Evolutionary conservation across 1,140 invertebrate species (phyloP).

Genomic region (Hypothenemus hampei): DNA sequence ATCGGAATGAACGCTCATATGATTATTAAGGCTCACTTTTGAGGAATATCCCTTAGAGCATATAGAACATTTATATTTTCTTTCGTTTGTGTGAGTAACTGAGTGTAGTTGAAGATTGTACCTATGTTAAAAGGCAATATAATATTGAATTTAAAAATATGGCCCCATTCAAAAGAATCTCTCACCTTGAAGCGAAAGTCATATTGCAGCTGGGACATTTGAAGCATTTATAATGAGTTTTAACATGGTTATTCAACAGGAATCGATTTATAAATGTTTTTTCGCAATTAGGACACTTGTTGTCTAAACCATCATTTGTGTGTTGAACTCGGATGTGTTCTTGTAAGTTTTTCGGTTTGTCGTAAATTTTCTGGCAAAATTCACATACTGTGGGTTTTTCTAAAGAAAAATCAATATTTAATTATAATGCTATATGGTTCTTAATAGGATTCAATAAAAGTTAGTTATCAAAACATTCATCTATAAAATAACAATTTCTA

Average conservation of each 20-base stretch:
- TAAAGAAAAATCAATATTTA: too few species aligned
- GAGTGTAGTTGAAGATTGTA: slow-evolving; percentile 37
- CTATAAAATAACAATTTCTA: too few species aligned
- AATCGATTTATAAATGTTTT: slow-evolving; percentile 35
- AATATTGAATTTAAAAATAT: not conserved
- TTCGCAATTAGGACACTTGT: slow-evolving; percentile 35
- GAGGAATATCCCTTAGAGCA: slow-evolving; percentile 33
- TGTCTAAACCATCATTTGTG: slow-evolving; percentile 31
- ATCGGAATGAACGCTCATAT: slow-evolving; percentile 31
- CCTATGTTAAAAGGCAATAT: slow-evolving; percentile 7
- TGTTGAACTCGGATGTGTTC: slow-evolving; percentile 38
- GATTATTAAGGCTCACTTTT: slow-evolving; percentile 35
- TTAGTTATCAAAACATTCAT: too few species aligned
- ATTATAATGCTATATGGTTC: too few species aligned
- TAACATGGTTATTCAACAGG: slow-evolving; percentile 34
- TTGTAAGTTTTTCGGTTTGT: slow-evolving; percentile 34
- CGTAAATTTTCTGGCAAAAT: slow-evolving; percentile 33
- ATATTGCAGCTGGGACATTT: slow-evolving; percentile 35
- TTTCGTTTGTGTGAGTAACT: slow-evolving; percentile 35
- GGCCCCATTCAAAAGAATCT: not conserved
- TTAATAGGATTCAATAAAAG: too few species aligned
- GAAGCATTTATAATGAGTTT: slow-evolving; percentile 36
- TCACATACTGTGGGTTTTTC: slow-evolving; percentile 29
- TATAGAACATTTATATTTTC: slow-evolving; percentile 31
- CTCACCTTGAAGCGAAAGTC: slow-evolving; percentile 33